Conservation (phyloP, 2,797 vertebrate genomes). For the Pyrocephalus nanus region DNA sequence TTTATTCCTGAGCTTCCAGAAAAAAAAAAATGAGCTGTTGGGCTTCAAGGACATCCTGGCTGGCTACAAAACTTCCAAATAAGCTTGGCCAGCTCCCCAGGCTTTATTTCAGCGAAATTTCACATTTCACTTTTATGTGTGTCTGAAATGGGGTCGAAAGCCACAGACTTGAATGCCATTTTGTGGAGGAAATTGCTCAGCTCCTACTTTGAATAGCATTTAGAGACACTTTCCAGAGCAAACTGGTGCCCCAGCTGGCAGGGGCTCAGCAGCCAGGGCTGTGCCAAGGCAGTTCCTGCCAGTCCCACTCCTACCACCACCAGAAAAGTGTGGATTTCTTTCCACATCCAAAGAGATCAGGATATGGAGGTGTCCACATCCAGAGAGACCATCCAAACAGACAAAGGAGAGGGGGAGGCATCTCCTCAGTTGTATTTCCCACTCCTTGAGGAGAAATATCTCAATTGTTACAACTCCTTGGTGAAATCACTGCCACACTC, state of each 20-base stretch:
- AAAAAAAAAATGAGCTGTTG: background rate
- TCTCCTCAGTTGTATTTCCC: background rate
- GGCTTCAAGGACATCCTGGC: background rate
- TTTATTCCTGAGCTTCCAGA: background rate
- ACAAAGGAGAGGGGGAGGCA: background rate
- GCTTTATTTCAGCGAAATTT: constrained; percentile 1
- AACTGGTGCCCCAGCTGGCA: background rate
- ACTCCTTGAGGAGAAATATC: background rate
- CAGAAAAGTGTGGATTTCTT: background rate
- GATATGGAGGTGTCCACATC: background rate
- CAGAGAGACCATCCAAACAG: background rate
- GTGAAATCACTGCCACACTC: background rate
- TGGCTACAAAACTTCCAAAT: background rate
- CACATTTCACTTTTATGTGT: background rate
- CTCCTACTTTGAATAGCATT: background rate
- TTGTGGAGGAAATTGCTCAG: background rate
- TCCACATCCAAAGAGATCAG: background rate
- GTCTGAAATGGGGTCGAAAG: background rate
- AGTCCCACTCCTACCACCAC: background rate
- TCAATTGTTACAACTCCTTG: background rate
- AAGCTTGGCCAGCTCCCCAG: background rate
- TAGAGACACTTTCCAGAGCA: background rate
- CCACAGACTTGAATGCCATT: background rate
- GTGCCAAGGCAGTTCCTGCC: rapidly evolving
- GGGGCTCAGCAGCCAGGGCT: background rate